Conservation (phyloP, 1,140 invertebrate genomes). For the Anoplolepis gracilipes region DNA sequence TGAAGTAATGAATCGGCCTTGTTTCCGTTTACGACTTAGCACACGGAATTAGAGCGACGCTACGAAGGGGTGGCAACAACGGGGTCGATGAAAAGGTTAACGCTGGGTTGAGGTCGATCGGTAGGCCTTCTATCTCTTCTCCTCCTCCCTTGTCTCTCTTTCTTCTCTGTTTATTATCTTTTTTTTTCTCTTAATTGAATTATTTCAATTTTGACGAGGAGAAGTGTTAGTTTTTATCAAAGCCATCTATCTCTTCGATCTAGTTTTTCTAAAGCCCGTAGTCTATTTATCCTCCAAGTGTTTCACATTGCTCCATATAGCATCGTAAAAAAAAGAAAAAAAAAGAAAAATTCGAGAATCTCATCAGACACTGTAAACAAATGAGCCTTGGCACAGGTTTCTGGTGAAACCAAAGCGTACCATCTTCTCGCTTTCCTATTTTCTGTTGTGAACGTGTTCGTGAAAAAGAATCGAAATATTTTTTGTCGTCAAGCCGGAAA, state of each 20-base stretch:
- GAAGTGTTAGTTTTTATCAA: background rate
- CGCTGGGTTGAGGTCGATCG: conserved; percentile 69
- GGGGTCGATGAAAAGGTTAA: conserved; percentile 73
- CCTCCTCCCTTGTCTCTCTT: background rate
- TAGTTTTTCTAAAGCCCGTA: background rate
- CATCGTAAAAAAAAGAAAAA: too few species aligned
- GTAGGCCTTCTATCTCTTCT: conserved; percentile 58
- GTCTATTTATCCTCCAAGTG: background rate
- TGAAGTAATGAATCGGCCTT: conserved; percentile 72
- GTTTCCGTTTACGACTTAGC: conserved; percentile 68
- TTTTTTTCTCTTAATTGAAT: background rate
- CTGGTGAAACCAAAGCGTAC: conserved; percentile 15
- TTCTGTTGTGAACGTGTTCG: too few species aligned
- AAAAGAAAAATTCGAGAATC: background rate
- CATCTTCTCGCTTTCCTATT: background rate
- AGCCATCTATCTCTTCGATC: background rate
- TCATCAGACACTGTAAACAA: conserved; percentile 58
- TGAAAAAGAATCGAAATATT: conserved; percentile 1
- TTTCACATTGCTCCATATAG: background rate
- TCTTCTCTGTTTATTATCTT: background rate
- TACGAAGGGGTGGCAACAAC: conserved; percentile 61
- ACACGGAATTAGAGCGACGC: conserved; percentile 70
- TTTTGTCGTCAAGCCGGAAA: background rate
- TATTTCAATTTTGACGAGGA: conserved; percentile 45
- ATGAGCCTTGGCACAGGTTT: conserved; percentile 27